These are phyloP conservation scores for Anas platyrhynchos DNA, from an alignment of 2,113 vertebrate genomes.

Conservation along the genomic window DNA sequence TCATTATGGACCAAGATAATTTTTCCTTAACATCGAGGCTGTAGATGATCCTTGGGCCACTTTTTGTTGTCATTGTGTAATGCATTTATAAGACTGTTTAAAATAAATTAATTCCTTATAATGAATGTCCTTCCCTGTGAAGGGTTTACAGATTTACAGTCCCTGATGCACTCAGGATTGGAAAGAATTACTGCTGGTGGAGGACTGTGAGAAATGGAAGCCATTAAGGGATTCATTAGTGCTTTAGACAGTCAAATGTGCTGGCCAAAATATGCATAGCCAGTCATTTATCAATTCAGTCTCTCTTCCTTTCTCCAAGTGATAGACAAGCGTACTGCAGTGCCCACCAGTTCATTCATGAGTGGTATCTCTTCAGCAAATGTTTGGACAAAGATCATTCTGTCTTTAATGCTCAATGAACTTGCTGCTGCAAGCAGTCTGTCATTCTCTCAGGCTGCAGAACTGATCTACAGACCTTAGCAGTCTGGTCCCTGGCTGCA, in stretches of 20 bases:
- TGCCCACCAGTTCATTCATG: constrained; percentile 17
- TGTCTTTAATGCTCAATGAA: not conserved
- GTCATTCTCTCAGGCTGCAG: not conserved
- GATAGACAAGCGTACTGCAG: not conserved
- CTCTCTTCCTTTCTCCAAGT: not conserved
- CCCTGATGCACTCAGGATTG: constrained; percentile 14
- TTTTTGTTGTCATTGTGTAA: not conserved
- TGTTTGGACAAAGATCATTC: not conserved
- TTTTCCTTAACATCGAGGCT: not conserved
- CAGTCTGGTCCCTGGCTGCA: not conserved
- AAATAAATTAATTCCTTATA: not conserved
- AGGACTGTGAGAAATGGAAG: constrained; percentile 7
- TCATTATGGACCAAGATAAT: not conserved
- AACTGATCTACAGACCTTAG: not conserved
- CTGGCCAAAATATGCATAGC: constrained; percentile 6
- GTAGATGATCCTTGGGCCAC: not conserved
- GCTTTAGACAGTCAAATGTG: not conserved
- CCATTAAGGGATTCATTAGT: constrained; percentile 36
- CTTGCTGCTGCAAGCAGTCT: not conserved
- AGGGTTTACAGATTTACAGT: constrained; percentile 26
- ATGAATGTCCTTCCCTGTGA: not conserved
- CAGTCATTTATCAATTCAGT: not conserved
- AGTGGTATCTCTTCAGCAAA: not conserved
- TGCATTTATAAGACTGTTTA: constrained; percentile 22
- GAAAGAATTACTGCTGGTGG: constrained; percentile 33